A percentile compares a stretch with the other conserved stretches of the same genome.
Evolutionary conservation across 2,113 vertebrate genomes (phyloP).

Genomic region (Ictalurus punctatus): DNA sequence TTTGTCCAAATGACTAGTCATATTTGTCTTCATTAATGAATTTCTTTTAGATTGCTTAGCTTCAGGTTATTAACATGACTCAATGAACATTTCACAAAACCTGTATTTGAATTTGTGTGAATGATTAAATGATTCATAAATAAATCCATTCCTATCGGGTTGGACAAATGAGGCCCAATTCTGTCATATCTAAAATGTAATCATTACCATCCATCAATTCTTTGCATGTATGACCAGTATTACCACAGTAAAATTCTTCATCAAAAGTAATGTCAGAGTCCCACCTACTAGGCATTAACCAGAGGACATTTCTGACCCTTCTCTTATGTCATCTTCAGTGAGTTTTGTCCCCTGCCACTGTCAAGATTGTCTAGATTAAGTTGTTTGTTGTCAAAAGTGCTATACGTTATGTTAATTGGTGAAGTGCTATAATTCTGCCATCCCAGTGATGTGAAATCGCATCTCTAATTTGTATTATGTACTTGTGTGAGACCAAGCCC

Average conservation of each 20-base stretch:
- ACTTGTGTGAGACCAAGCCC: slow-evolving; percentile 87
- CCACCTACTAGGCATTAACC: neutral
- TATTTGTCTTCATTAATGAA: neutral
- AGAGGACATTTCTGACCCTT: neutral
- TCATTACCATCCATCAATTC: neutral
- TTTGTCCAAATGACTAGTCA: neutral
- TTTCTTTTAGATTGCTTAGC: neutral
- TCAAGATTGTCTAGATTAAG: neutral
- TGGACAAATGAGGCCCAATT: neutral
- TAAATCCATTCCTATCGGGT: neutral
- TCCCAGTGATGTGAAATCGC: neutral
- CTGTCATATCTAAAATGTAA: neutral
- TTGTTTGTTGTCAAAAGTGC: neutral
- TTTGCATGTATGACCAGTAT: neutral
- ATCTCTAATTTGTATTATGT: neutral
- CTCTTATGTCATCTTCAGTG: neutral
- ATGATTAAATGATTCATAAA: neutral
- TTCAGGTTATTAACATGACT: neutral
- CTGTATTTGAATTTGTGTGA: neutral
- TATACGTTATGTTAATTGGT: neutral
- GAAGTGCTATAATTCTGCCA: neutral
- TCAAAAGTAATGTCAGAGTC: neutral
- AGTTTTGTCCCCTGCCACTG: neutral
- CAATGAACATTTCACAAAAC: no score
- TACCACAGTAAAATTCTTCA: neutral